Base-by-base conservation (phyloP, 2,888 invertebrate species). In the Lamellibrachia satsuma region DNA sequence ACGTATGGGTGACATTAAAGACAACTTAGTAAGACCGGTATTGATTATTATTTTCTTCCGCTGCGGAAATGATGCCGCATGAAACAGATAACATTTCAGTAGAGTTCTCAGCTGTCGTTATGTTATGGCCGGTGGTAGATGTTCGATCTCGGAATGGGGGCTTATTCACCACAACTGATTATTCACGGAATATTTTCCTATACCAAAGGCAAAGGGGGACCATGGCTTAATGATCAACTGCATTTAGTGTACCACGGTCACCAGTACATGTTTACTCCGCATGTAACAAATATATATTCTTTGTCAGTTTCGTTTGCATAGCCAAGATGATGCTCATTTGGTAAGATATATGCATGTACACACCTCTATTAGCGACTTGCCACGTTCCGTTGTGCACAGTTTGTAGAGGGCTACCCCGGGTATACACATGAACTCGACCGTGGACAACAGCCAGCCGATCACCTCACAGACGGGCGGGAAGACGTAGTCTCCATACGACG, bases 391-490 rank as follows among this genome's bases (percentile, higher is more conserved):
- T 27, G 90, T 91, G 15, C 94, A 8, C 60, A 97, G 95, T 94
- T 97, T 97, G 93, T 97, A 96, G 51, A 97, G 94, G 0, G 97
- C 97, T 55, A 98, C 97, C 3, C 97, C 95, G 0, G 98, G 98
- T 95, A 98, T 97, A 1, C 98, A 97, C 0, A 97, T 95, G 1
- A 98, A 97, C 0, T 98, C 98, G 1, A 97, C 97, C 1, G 97
- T 94, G 0, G 98, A 98, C 92, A 98, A 97, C 91, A 97, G 95
- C 97, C 98, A 98, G 7, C 98, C 98, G 55, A 98, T 95, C 0
- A 97, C 96, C 94, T 98, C 97, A n/a, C 98, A 98, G 97, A 98
- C 98, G 11, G 96, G 94, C 0, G 98, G 98, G 96, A 98, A 98
- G 9, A 96, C 95, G 95, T 98, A 98, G 92, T 97, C 97, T 91